Evolutionary conservation across 2,113 vertebrate species (phyloP), one percentile per base, ranked within the genome.

Genomic region (Barbus barbus): DNA sequence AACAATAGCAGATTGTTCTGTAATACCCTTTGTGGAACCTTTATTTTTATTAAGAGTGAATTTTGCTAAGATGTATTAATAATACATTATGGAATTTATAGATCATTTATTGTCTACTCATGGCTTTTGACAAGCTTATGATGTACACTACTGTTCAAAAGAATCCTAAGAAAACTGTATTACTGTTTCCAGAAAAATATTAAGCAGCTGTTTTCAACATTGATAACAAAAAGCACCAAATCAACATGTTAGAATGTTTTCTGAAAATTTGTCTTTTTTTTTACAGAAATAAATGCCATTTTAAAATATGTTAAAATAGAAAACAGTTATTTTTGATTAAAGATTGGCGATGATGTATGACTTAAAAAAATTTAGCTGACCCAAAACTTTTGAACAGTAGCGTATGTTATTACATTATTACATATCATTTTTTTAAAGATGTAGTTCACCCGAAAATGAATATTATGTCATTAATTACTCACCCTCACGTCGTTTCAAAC

Each of bases 71-170:
- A 24, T 7, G 22, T 41, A 44, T 44, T 7, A 72, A 41, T 41
- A 72, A 24, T 72, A 73, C 2, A 24, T 73, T 73, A 24, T 73
- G 69, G 22, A 22, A 72, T 72, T 72, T 41, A 44, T 26, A 73
- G 69, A 24, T 16, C 0, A 44, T 46, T 46, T 73, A 73, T 24
- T 44, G 38, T 14, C 22, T 26, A 8, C 38, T 73, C 6, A 44
- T 8, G 38, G 38, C 69, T 72, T n/a, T 72, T 72, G 12, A n/a
- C n/a, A n/a, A n/a, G n/a, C n/a, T n/a, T n/a, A n/a, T n/a, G n/a
- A 72, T n/a, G 67, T n/a, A 41, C 36, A n/a, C 67, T 41, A 72
- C 20, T 1, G 11, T 72, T 72, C 22, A 72, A 72, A 5, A 20
- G 14, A 65, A 65, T 65, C 13, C 61, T 65, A 28, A 63, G 28